Evolutionary conservation across 2,113 vertebrate genomes (phyloP).

Genomic region (Suncus etruscus): DNA sequence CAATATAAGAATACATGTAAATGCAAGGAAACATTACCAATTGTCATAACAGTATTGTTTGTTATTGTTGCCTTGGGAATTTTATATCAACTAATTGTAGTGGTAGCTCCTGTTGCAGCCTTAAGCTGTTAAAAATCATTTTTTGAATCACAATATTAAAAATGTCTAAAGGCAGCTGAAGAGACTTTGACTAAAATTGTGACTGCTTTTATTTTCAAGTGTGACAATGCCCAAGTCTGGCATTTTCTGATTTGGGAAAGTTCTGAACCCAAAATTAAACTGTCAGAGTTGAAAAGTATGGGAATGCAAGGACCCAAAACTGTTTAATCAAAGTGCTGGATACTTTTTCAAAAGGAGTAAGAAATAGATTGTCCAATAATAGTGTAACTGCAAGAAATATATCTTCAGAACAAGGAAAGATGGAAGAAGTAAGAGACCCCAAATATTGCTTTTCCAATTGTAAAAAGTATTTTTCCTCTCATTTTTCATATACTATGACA

Average conservation of each 20-base stretch:
- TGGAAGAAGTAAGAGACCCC: slow-evolving; percentile 39
- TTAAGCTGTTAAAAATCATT: slow-evolving; percentile 77
- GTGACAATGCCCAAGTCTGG: slow-evolving; percentile 85
- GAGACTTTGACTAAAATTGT: slow-evolving; percentile 83
- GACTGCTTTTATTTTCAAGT: slow-evolving; percentile 86
- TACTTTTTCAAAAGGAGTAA: slow-evolving; percentile 77
- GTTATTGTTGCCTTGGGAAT: slow-evolving; percentile 56
- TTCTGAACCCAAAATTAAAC: slow-evolving; percentile 88
- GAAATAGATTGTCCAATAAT: slow-evolving; percentile 83
- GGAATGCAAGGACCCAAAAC: slow-evolving; percentile 81
- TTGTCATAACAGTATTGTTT: slow-evolving; percentile 24
- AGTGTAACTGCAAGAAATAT: slow-evolving; percentile 77
- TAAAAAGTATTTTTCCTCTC: not conserved
- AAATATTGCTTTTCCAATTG: slow-evolving; percentile 25
- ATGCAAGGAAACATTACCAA: slow-evolving; percentile 1
- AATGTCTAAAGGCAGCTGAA: slow-evolving; percentile 78
- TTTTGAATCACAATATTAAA: slow-evolving; percentile 78
- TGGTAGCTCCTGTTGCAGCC: slow-evolving; percentile 57
- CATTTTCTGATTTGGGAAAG: slow-evolving; percentile 87
- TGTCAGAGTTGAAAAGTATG: slow-evolving; percentile 87
- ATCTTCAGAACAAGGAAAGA: slow-evolving; percentile 79
- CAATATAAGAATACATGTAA: slow-evolving; percentile 44
- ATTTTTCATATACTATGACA: not conserved
- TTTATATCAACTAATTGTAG: slow-evolving; percentile 65
- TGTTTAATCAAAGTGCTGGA: slow-evolving; percentile 86